Evolutionary conservation across 2,113 vertebrate species (phyloP), one percentile per base, ranked within the genome.

Genomic region (Chaetodon trifascialis): DNA sequence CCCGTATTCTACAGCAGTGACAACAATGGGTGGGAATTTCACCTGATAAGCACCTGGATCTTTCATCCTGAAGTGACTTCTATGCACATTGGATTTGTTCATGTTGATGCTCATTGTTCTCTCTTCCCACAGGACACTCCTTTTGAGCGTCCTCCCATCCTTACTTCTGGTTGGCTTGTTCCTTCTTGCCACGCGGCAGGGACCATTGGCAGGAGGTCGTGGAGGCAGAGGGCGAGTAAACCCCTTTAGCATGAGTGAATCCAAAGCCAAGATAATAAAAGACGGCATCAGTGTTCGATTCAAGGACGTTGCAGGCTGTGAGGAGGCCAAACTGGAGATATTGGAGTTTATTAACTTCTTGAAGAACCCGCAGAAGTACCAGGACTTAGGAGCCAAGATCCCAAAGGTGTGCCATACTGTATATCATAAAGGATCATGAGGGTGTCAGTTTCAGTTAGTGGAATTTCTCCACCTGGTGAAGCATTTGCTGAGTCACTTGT

Each of bases 341-440:
- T 96, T 99, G 96, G 98, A 99, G 90, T 97, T 99, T 46, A 97
- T 99, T 40, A 99, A 97, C 91, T 98, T 98, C 77, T 91, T 99
- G 73, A 98, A 98, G 94, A 98, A 97, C 85, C 98, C 98, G 52
- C 96, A 93, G 87, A 97, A 97, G 63, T 99, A 99, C 85, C 94
- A 97, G 85, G 95, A 98, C 85, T 93, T 99, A 23, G 98, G 98
- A 91, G 98, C 98, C 90, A 99, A 98, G 94, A 99, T 99, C 77
- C 98, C 98, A 60, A 99, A 99, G 96, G 98, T 99, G 92, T 51
- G 60, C 21, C 5, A 42, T 30, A 17, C 12, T 59, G 11, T 16
- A 15, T 15, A 34, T 75, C 16, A 25, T 4, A 8, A 49, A 54
- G 2, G 15, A 21, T 17, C 51, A 46, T 15, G 10, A 42, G n/a